Evolutionary conservation across 2,888 invertebrate species (phyloP).

Genomic region (Harmothoe impar): DNA sequence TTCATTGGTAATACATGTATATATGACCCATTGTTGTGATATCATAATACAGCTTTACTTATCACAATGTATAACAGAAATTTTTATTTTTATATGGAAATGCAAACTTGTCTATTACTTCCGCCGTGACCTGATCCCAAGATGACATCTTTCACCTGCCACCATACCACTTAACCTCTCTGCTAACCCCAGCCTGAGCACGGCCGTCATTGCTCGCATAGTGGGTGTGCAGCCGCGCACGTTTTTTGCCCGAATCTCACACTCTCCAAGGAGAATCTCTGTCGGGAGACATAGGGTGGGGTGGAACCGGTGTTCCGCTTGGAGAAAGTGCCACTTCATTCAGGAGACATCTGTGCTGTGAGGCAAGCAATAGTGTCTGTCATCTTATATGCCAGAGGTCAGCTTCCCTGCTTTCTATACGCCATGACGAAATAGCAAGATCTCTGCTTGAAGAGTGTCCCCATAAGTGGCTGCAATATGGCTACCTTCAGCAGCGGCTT

Average conservation of each 20-base stretch:
- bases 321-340: background rate
- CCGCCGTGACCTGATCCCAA: background rate
- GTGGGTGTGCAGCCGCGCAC: background rate
- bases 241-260: background rate
- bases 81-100: too few relatives aligned
- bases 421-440: background rate
- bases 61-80: too few relatives aligned
- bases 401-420: background rate
- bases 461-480: background rate
- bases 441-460: background rate
- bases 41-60: too few relatives aligned
- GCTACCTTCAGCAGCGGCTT: background rate
- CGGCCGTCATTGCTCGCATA: background rate
- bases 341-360: background rate
- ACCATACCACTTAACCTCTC: background rate
- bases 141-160: background rate
- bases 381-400: background rate
- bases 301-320: background rate
- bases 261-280: too few relatives aligned
- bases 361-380: slow-evolving; percentile 29
- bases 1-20: too few relatives aligned
- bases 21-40: too few relatives aligned
- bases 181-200: background rate
- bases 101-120: background rate
- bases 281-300: too few relatives aligned